Evolutionary conservation across 2,888 invertebrate genomes (phyloP).

Genomic region (Electrophaes corylata): DNA sequence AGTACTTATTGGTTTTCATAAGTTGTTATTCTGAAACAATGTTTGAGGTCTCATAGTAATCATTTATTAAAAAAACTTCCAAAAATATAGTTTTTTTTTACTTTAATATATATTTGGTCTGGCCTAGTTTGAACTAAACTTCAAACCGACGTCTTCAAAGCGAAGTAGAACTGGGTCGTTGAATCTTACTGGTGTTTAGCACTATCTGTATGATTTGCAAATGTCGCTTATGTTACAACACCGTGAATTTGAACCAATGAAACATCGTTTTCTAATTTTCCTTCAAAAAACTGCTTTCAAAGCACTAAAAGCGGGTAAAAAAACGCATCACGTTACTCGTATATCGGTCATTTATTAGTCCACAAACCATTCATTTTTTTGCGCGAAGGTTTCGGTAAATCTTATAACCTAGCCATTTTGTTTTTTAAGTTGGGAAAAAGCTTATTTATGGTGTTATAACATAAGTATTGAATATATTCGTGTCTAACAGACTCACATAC

Average conservation of each 20-base stretch:
- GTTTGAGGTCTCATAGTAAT: conserved; percentile 35
- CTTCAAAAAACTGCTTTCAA: not conserved
- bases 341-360: not conserved
- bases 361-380: no score
- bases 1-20: not conserved
- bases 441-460: not conserved
- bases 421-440: not conserved
- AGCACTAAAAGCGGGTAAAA: not conserved
- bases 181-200: conserved; percentile 16
- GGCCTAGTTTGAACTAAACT: conserved; percentile 19
- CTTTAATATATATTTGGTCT: no score
- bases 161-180: conserved; percentile 3
- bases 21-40: not conserved
- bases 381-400: not conserved
- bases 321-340: not conserved
- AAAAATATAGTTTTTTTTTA: conserved; percentile 47
- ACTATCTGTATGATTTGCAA: conserved; percentile 19
- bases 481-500: not conserved
- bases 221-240: not conserved
- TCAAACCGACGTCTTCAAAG: conserved; percentile 5
- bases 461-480: not conserved
- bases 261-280: no score
- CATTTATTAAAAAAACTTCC: conserved; percentile 44
- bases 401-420: no score
- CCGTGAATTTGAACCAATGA: no score